A percentile compares a stretch with the other conserved stretches of the same genome.
phyloP scores from a whole-genome alignment of 2,888 invertebrate genomes.

The Augiades crinisus region DNA sequence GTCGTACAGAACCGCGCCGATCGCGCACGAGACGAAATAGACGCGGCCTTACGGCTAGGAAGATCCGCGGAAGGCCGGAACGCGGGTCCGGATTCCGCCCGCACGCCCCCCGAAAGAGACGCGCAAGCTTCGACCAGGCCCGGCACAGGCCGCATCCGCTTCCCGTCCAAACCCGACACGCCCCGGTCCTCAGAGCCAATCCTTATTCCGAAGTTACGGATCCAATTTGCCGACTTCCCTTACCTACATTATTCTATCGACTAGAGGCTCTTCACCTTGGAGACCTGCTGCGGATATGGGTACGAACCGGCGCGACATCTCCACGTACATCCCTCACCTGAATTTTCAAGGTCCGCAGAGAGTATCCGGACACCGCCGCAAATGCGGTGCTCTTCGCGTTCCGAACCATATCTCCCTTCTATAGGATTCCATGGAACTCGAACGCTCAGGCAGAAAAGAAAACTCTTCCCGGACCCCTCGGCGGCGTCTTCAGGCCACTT shows the following conservation, averaged over 20 bases:
- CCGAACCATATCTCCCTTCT: slow-evolving; percentile 76
- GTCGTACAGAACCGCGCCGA: slow-evolving; percentile 38
- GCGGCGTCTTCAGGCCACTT: slow-evolving; percentile 15
- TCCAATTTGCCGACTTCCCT: slow-evolving; percentile 86
- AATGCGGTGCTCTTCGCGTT: slow-evolving; percentile 54
- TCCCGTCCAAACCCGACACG: slow-evolving; percentile 42
- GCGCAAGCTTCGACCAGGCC: slow-evolving; percentile 37
- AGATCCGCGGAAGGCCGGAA: slow-evolving; percentile 43
- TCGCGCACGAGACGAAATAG: slow-evolving; percentile 44
- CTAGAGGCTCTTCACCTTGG: slow-evolving; percentile 87
- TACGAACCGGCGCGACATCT: slow-evolving; percentile 75
- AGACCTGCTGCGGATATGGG: slow-evolving; percentile 89
- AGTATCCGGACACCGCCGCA: slow-evolving; percentile 50
- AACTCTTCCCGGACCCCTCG: slow-evolving; percentile 74
- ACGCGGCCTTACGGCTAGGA: slow-evolving; percentile 42
- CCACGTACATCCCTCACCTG: slow-evolving; percentile 51
- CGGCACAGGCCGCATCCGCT: slow-evolving; percentile 39
- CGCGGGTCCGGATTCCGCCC: slow-evolving; percentile 52
- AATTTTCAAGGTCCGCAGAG: slow-evolving; percentile 59
- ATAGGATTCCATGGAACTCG: slow-evolving; percentile 69
- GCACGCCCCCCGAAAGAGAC: slow-evolving; percentile 34
- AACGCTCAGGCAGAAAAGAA: slow-evolving; percentile 71
- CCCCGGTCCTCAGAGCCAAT: slow-evolving; percentile 87
- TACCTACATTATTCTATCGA: slow-evolving; percentile 84
- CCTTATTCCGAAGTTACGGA: slow-evolving; percentile 85